Base-by-base conservation (phyloP, 1,140 invertebrate genomes). In the Drosophila pachea region DNA sequence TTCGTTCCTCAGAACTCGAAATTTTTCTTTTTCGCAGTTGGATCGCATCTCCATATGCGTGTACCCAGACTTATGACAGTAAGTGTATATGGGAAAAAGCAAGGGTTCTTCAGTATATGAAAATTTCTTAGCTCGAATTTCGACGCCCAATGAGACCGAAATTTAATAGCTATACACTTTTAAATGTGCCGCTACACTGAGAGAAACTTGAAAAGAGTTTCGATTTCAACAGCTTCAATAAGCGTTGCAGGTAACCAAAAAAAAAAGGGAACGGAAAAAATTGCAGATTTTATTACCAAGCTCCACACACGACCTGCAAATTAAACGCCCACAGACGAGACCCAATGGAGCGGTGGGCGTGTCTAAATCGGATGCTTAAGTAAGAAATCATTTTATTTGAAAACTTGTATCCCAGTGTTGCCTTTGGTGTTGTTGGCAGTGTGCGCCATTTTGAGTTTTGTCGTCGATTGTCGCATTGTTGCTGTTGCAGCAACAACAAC, bases 351-450 rank as follows among this genome's bases (percentile, higher is more conserved):
- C 5, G 42, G 14, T 50, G 36, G 73, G 65, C 62, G 64, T 73
- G 42, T 9, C 55, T 43, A 73, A 77, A 82, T 70, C 78, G 77
- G 61, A 62, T 82, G 78, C 78, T 79, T 81, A 82, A 82, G 68
- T 78, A 83, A 83, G 71, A 83, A 82, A 82, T 82, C 78, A 74
- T 82, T 82, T 82, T 82, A 82, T 82, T 83, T 82, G 70, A 82
- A 82, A 82, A 82, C 67, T 82, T 82, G n/a, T 43, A 7, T 42
- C 38, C 49, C 49, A 35, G 31, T 50, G 48, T 40, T 53, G 60
- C 16, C n/a, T n/a, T 47, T 16, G 33, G 14, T 58, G 31, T 43
- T 40, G 36, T 55, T n/a, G n/a, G n/a, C n/a, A n/a, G n/a, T 53
- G 47, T 61, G 48, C 52, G 48, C 36, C 48, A 33, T 61, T 68